Evolutionary conservation across 2,797 vertebrate genomes (phyloP), one percentile per base, ranked within the genome.

Genomic region (Hippoglossus hippoglossus): DNA sequence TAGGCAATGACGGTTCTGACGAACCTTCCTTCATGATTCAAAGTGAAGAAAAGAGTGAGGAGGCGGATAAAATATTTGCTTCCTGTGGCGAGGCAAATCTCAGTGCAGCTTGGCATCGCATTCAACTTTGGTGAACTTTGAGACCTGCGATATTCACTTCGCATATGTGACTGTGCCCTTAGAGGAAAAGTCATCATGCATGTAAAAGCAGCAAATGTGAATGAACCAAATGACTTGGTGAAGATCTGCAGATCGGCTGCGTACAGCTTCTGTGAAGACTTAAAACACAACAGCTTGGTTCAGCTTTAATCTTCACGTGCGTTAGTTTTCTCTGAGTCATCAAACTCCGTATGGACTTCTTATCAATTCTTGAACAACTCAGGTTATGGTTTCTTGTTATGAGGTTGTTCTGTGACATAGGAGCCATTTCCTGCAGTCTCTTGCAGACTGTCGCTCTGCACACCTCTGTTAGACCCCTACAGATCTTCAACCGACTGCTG

Each of bases 401-500:
- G 5, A 57, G 25, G 58, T 39, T 25, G 9, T 4, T 31, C 21
- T 63, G 19, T 66, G 28, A 75, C 3, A 57, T 25, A 31, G n/a
- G 1, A 63, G 19, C 36, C n/a, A 47, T 59, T 71, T 60, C 47
- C 15, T 77, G 8, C 12, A 12, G 10, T 28, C 16, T 60, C 18
- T 44, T 46, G 44, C 39, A 4, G 18, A 13, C 36, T 52, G 60
- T 64, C 11, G 5, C n/a, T 49, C 28, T 22, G 51, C 52, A 77
- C 22, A 75, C 56, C 46, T 73, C 52, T 53, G 39, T 60, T 39
- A 46, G n/a, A 68, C 41, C 46, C 51, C 39, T 15, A 21, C 54
- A 73, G 65, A 75, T 72, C 47, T 21, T n/a, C 19, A 49, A n/a
- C 47, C n/a, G 72, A 47, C 19, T 63, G 52, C 63, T 71, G 52